phyloP scores from a whole-genome alignment of 2,113 vertebrate genomes.

The Antechinus stuartii region DNA sequence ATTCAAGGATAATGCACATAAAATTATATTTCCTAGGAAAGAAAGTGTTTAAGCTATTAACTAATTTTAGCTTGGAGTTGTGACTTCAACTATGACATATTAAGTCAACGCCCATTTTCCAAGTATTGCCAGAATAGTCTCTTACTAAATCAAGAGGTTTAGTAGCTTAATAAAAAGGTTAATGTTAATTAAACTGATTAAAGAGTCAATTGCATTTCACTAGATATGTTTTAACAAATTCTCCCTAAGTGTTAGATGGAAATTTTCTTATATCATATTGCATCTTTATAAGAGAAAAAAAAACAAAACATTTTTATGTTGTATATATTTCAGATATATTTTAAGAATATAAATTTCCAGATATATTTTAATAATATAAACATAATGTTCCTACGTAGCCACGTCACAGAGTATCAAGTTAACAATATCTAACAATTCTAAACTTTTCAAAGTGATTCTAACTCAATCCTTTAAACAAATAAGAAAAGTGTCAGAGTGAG shows the following conservation, averaged over 20 bases:
- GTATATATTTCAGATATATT: neutral
- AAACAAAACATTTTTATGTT: neutral
- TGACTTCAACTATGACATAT: conserved; percentile 41
- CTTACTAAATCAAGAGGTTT: neutral
- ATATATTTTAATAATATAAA: neutral
- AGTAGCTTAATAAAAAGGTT: neutral
- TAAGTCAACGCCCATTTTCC: conserved; percentile 22
- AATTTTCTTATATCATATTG: neutral
- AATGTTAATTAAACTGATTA: conserved; percentile 26
- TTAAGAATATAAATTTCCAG: neutral
- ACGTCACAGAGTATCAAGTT: neutral
- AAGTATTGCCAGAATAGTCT: conserved; percentile 22
- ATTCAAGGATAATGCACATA: conserved; percentile 60
- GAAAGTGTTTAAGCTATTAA: conserved; percentile 21
- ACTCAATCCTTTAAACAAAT: neutral
- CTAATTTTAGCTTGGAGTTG: conserved; percentile 49
- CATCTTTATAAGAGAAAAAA: neutral
- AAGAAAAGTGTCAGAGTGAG: neutral
- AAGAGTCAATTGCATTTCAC: neutral
- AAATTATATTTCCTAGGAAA: conserved; percentile 62
- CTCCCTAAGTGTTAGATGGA: neutral
- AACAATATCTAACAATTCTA: neutral
- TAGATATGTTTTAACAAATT: neutral
- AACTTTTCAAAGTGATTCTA: neutral
- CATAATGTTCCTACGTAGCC: neutral